Conservation (phyloP, 2,888 invertebrate genomes). For the Liposcelis brunnea region DNA sequence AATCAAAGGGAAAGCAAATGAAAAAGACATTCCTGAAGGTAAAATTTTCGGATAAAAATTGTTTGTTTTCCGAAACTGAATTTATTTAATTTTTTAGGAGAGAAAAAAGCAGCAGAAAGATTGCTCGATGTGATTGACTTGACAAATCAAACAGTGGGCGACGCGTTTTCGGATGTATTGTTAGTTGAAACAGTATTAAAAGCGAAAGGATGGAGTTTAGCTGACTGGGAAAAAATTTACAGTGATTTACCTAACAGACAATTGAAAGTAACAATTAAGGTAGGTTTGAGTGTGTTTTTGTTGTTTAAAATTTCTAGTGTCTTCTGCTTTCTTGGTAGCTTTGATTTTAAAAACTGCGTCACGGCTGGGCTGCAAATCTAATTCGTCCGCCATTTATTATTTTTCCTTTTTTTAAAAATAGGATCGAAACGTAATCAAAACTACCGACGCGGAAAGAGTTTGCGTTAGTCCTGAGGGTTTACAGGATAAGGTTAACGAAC, state of each 20-base stretch:
- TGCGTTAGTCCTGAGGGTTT: constrained; percentile 68
- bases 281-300: constrained; percentile 19
- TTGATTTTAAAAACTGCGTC: no score
- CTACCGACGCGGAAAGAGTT: constrained; percentile 71
- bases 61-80: constrained; percentile 6
- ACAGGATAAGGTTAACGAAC: constrained; percentile 58
- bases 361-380: no score
- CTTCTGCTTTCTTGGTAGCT: background rate
- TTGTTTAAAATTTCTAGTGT: background rate
- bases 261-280: constrained; percentile 70
- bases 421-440: constrained; percentile 71
- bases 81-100: constrained; percentile 14
- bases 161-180: constrained; percentile 91
- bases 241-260: constrained; percentile 73
- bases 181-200: constrained; percentile 81
- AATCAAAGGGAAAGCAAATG: constrained; percentile 18
- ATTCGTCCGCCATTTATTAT: no score
- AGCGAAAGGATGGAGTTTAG: constrained; percentile 57
- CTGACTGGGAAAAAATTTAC: constrained; percentile 69
- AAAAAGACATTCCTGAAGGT: constrained; percentile 13
- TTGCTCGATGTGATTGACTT: constrained; percentile 59
- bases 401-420: constrained; percentile 20
- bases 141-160: constrained; percentile 90
- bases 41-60: background rate
- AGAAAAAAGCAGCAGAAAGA: constrained; percentile 38